Evolutionary conservation across 2,888 invertebrate genomes (phyloP).

Genomic region (Synergus laeviventris): DNA sequence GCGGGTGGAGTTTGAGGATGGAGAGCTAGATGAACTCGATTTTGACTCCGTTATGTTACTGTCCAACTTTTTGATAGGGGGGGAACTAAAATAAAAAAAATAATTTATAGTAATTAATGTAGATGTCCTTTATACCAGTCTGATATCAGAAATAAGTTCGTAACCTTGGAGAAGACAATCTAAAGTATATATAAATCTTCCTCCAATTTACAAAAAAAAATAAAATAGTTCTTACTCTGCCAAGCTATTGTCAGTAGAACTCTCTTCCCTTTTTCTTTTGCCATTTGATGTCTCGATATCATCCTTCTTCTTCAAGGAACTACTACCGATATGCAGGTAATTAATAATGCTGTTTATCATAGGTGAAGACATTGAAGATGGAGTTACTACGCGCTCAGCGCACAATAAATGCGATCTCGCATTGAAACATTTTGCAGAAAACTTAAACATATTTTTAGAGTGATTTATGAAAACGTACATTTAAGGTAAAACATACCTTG

Average conservation of each 20-base stretch:
- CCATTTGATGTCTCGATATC: conserved; percentile 46
- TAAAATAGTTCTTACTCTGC: conserved; percentile 53
- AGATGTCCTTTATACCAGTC: neutral
- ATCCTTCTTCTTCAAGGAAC: conserved; percentile 51
- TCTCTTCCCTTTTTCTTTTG: conserved; percentile 62
- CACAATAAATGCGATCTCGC: conserved; percentile 42
- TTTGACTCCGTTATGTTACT: conserved; percentile 1
- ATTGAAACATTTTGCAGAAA: conserved; percentile 42
- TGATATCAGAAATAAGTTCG: neutral
- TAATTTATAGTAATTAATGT: neutral
- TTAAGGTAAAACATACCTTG: conserved; percentile 61
- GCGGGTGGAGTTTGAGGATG: conserved; percentile 29
- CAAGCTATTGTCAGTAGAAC: conserved; percentile 46
- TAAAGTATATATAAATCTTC: neutral
- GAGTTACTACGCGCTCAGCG: conserved; percentile 37
- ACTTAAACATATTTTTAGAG: conserved; percentile 54
- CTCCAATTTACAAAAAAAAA: neutral
- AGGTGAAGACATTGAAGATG: conserved; percentile 34
- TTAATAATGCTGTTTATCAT: conserved; percentile 57
- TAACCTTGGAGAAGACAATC: neutral
- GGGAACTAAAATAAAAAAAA: conserved; percentile 45
- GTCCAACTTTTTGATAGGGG: conserved; percentile 56
- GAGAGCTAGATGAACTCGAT: conserved; percentile 40
- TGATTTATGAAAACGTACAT: conserved; percentile 22
- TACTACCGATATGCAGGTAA: conserved; percentile 57